Evolutionary conservation across 2,113 vertebrate genomes (phyloP).

Genomic region (Caranx ignobilis): DNA sequence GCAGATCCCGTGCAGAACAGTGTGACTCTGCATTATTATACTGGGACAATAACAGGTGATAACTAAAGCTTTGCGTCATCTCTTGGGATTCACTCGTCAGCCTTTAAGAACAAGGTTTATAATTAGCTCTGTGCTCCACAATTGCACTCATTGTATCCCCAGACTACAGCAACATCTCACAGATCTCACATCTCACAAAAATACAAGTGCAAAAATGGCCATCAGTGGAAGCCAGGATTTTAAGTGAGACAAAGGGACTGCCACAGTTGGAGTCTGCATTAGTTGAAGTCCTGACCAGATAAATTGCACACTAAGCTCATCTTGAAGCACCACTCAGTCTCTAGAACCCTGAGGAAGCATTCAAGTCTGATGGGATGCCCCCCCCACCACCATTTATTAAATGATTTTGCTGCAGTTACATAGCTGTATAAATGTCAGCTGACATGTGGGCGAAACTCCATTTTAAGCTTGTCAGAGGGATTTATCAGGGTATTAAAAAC

Average conservation of each 20-base stretch:
- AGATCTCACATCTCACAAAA: slow-evolving; percentile 8
- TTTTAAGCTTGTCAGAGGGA: slow-evolving; percentile 75
- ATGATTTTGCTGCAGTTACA: slow-evolving; percentile 72
- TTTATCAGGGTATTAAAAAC: slow-evolving; percentile 73
- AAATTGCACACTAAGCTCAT: slow-evolving; percentile 65
- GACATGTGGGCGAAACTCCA: slow-evolving; percentile 68
- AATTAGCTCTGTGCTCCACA: neutral
- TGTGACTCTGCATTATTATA: neutral
- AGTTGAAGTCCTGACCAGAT: slow-evolving; percentile 66
- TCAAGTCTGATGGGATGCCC: slow-evolving; percentile 59
- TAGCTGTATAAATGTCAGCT: slow-evolving; percentile 76
- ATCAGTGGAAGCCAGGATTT: slow-evolving; percentile 27
- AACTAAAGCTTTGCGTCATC: neutral
- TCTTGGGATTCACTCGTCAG: neutral
- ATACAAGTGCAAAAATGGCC: slow-evolving; percentile 26
- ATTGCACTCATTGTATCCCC: neutral
- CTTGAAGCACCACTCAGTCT: slow-evolving; percentile 71
- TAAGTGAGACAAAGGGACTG: slow-evolving; percentile 62
- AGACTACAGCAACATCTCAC: slow-evolving; percentile 9
- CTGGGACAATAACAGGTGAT: too few relatives aligned
- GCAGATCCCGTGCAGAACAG: neutral
- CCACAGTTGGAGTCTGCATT: slow-evolving; percentile 59
- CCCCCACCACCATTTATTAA: slow-evolving; percentile 66
- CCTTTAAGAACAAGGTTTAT: neutral
- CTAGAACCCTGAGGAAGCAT: slow-evolving; percentile 64